Conservation (phyloP, 2,888 invertebrate genomes). For the Apotomis capreana region DNA sequence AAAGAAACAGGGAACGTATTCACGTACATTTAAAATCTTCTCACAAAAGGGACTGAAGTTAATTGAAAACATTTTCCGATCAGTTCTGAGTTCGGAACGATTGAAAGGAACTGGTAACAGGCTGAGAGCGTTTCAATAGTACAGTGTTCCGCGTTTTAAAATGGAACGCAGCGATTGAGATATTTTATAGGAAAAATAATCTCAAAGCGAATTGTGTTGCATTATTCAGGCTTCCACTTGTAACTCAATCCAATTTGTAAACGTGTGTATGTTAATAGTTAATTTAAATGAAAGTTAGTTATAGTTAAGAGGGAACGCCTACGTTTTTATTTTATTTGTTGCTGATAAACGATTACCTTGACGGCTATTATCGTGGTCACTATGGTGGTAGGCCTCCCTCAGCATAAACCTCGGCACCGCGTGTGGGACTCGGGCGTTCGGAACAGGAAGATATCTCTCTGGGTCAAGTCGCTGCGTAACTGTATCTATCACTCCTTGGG, state of each 20-base stretch:
- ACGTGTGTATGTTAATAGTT: neutral
- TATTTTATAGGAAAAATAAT: conserved; percentile 7
- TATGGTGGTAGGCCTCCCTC: too few species aligned
- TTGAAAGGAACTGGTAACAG: conserved; percentile 31
- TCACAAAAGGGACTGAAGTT: conserved; percentile 28
- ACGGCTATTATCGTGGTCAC: too few species aligned
- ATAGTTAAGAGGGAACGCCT: too few species aligned
- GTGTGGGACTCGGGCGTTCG: too few species aligned
- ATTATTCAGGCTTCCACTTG: conserved; percentile 1
- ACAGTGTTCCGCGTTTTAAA: conserved; percentile 27
- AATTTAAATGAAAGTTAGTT: too few species aligned
- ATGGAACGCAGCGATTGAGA: conserved; percentile 3
- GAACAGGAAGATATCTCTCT: too few species aligned
- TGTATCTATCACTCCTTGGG: too few species aligned
- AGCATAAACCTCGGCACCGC: too few species aligned
- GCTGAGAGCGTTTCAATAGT: conserved; percentile 20
- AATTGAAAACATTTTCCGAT: conserved; percentile 40
- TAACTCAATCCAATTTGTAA: neutral
- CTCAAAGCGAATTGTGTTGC: conserved; percentile 17
- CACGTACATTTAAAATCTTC: conserved; percentile 34
- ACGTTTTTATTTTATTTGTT: too few species aligned
- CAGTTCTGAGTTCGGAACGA: conserved; percentile 17
- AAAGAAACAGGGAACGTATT: conserved; percentile 28
- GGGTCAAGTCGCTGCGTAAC: too few species aligned
- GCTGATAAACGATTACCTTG: too few species aligned